Conservation (phyloP, 2,797 vertebrate genomes). For the Apodemus agrarius region DNA sequence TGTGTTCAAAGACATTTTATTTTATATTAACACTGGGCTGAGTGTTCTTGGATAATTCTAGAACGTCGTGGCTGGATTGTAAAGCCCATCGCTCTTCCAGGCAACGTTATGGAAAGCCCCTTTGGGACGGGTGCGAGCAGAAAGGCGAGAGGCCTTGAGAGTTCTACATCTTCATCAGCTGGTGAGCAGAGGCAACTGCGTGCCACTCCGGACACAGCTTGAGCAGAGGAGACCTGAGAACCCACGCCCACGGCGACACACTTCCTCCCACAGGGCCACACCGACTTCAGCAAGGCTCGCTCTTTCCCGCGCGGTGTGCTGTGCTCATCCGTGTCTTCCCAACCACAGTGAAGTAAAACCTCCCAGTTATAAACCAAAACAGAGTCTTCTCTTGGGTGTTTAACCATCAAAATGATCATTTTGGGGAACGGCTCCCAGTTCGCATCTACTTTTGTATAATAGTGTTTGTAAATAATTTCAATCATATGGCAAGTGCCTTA, state of each 20-base stretch:
- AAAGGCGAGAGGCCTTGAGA: too few species aligned
- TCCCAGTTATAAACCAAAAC: neutral
- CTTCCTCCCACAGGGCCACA: too few species aligned
- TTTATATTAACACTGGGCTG: neutral
- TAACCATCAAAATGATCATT: neutral
- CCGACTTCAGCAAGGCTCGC: neutral
- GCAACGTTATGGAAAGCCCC: neutral
- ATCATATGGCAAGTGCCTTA: neutral
- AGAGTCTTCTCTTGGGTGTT: neutral
- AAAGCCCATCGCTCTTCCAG: neutral
- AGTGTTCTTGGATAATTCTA: neutral
- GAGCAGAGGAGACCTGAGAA: too few species aligned
- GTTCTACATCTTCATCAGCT: too few species aligned
- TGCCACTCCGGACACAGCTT: too few species aligned
- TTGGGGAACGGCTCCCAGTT: neutral
- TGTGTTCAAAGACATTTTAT: slow-evolving; percentile 25
- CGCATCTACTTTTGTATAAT: neutral
- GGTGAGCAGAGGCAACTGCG: too few species aligned
- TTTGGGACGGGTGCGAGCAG: neutral
- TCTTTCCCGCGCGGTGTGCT: too few species aligned
- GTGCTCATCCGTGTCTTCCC: neutral
- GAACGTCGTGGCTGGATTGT: neutral
- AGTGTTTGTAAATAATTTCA: neutral
- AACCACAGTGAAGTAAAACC: neutral
- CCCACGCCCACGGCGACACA: too few species aligned